Percentiles rank a stretch among this genome's conserved stretches.
Conservation (phyloP, 2,797 vertebrate genomes). For the Neosalanx taihuensis region DNA sequence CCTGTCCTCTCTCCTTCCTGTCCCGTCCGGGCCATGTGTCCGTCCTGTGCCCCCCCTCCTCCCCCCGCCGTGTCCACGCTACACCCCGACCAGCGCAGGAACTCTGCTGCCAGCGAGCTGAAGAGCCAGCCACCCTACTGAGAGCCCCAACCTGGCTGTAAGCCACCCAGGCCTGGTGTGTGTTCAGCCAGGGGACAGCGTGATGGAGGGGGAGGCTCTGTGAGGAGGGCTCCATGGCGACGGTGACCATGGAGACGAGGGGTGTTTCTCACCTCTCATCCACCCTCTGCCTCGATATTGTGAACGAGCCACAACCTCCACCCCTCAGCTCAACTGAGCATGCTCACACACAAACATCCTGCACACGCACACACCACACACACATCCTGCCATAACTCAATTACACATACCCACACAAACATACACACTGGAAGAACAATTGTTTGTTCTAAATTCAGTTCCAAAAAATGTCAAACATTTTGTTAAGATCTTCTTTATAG, state of each 20-base stretch:
- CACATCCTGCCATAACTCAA: background rate
- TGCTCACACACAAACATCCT: background rate
- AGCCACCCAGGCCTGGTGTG: too few relatives aligned
- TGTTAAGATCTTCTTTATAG: background rate
- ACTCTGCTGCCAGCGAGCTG: too few relatives aligned
- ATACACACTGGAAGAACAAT: background rate
- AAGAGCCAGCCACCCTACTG: too few relatives aligned
- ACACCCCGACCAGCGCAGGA: too few relatives aligned
- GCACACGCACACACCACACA: background rate
- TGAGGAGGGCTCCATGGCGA: constrained; percentile 40
- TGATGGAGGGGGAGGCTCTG: constrained; percentile 44
- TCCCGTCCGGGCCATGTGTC: constrained; percentile 60
- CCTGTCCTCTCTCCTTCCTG: constrained; percentile 40
- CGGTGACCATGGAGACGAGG: background rate
- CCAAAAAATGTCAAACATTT: background rate
- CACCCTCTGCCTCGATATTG: constrained; percentile 38
- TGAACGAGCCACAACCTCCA: constrained; percentile 40
- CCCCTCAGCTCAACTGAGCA: constrained; percentile 19
- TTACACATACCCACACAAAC: background rate
- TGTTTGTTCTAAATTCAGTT: background rate
- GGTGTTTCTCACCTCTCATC: constrained; percentile 21
- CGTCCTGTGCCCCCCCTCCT: constrained; percentile 62
- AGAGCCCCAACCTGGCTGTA: too few relatives aligned
- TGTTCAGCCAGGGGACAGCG: constrained; percentile 49
- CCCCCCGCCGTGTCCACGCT: too few relatives aligned